These are phyloP conservation scores for Gambusia affinis DNA, from an alignment of 2,113 vertebrate species.

Conservation along the genomic window DNA sequence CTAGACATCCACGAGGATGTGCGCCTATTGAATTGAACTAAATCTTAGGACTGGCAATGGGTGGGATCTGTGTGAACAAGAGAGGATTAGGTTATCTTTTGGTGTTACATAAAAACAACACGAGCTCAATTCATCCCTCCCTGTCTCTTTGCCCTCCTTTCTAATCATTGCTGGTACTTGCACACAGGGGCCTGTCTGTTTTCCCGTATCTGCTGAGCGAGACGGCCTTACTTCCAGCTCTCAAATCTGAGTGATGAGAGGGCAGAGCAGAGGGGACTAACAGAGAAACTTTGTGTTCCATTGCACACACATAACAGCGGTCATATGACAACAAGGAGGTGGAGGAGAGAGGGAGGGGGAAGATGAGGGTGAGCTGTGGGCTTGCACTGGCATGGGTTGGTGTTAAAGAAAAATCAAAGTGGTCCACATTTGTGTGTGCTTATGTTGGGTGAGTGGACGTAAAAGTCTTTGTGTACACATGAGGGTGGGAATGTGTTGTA, in stretches of 20 bases:
- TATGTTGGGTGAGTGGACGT: constrained; percentile 1
- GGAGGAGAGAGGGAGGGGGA: constrained; percentile 44
- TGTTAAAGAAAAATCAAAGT: not conserved
- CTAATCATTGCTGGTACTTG: constrained; percentile 44
- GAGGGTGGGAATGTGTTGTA: no score
- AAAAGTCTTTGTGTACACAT: not conserved
- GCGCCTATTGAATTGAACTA: constrained; percentile 28
- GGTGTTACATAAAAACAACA: constrained; percentile 58
- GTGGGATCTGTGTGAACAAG: constrained; percentile 26
- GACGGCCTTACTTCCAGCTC: constrained; percentile 61
- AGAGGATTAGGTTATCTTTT: constrained; percentile 53
- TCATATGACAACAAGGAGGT: constrained; percentile 81
- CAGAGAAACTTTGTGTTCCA: constrained; percentile 80
- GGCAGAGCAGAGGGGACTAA: constrained; percentile 70
- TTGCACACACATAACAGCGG: constrained; percentile 72
- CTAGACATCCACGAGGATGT: constrained; percentile 14
- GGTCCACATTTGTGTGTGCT: not conserved
- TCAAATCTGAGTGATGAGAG: constrained; percentile 66
- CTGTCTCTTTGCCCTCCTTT: constrained; percentile 44
- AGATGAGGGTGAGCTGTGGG: constrained; percentile 46
- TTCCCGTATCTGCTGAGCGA: constrained; percentile 40
- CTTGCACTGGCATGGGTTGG: constrained; percentile 37
- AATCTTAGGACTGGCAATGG: constrained; percentile 26
- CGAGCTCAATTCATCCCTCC: constrained; percentile 39
- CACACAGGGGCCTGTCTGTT: constrained; percentile 65